Conservation (phyloP, 2,797 vertebrate species). For the Novumbra hubbsi region DNA sequence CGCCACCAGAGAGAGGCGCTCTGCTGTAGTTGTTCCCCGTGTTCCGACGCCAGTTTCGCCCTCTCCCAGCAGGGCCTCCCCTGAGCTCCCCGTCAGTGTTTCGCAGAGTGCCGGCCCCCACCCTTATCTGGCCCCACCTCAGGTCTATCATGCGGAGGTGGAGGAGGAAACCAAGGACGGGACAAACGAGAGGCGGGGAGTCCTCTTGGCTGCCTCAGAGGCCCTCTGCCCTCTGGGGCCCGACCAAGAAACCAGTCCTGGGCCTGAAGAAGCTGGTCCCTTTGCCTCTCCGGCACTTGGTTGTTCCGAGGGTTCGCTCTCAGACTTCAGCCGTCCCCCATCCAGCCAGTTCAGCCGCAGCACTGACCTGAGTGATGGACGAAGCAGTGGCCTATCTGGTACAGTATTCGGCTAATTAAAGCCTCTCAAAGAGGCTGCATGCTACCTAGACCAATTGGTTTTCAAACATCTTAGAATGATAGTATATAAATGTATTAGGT, state of each 20-base stretch:
- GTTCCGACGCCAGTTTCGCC: slow-evolving; percentile 35
- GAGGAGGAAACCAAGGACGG: slow-evolving; percentile 9
- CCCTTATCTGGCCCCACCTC: background rate
- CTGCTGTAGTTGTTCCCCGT: slow-evolving; percentile 40
- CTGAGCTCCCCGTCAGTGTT: slow-evolving; percentile 23
- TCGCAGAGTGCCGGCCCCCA: background rate
- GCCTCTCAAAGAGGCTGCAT: background rate
- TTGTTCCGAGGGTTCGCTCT: slow-evolving; percentile 35
- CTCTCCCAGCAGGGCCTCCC: slow-evolving; percentile 17
- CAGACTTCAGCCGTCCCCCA: slow-evolving; percentile 44
- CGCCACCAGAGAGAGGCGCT: slow-evolving; percentile 20
- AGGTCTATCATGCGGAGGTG: background rate
- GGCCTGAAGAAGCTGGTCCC: background rate
- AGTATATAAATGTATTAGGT: no score
- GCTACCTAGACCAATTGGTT: background rate
- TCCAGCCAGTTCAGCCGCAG: slow-evolving; percentile 58
- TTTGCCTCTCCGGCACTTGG: background rate
- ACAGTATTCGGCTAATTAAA: background rate
- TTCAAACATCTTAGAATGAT: background rate
- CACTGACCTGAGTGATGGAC: slow-evolving; percentile 45
- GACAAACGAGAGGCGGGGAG: background rate
- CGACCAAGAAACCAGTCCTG: slow-evolving; percentile 9
- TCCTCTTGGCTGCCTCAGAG: background rate
- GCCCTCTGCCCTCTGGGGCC: background rate
- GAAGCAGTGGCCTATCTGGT: slow-evolving; percentile 50